Conservation (phyloP, 1,140 invertebrate species). For the Coenobita brevimanus region DNA sequence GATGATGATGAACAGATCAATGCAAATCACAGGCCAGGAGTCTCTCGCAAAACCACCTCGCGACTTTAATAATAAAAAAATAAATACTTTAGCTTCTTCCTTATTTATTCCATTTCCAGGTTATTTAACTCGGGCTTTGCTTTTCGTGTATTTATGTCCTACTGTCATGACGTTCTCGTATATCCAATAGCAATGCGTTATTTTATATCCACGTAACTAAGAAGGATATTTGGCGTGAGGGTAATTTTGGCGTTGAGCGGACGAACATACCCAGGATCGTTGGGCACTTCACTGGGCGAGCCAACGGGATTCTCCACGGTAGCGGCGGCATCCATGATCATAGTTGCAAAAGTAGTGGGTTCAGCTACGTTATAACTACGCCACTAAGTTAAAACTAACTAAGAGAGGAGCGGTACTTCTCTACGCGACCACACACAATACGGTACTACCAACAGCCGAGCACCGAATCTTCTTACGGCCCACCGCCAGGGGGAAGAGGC, state of each 20-base stretch:
- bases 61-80: no score
- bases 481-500: slow-evolving; percentile 64
- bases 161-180: no score
- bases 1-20: no score
- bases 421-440: slow-evolving; percentile 69
- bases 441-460: slow-evolving; percentile 62
- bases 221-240: not conserved
- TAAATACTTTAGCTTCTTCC: no score
- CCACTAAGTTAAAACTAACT: slow-evolving; percentile 70
- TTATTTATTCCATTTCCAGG: no score
- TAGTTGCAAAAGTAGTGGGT: slow-evolving; percentile 68
- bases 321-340: slow-evolving; percentile 69
- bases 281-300: slow-evolving; percentile 69
- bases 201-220: not conserved
- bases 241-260: not conserved
- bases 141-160: no score
- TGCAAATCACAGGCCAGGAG: no score
- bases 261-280: slow-evolving; percentile 69
- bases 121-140: no score
- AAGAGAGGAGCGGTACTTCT: slow-evolving; percentile 69
- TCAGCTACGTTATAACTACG: slow-evolving; percentile 69
- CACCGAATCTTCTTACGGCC: slow-evolving; percentile 67
- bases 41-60: no score
- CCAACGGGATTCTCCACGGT: slow-evolving; percentile 69
- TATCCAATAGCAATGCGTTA: no score